Conservation (phyloP, 2,113 vertebrate genomes). For the Lampris megalopsis region DNA sequence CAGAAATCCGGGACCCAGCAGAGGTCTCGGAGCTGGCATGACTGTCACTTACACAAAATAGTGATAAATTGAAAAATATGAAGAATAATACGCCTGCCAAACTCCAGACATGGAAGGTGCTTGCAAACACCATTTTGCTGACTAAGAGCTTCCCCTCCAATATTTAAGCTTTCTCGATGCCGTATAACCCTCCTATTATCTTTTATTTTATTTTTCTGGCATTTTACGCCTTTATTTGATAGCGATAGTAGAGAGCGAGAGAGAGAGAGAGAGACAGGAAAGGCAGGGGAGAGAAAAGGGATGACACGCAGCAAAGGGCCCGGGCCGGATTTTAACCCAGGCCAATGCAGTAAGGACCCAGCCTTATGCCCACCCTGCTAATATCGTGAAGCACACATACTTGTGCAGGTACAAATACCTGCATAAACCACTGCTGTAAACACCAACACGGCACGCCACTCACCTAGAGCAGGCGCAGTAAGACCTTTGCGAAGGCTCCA, state of each 20-base stretch:
- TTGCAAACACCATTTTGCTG: conserved; percentile 43
- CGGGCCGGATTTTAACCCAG: too few species aligned
- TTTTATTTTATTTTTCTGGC: too few species aligned
- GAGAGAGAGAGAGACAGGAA: too few species aligned
- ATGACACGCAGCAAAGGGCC: too few species aligned
- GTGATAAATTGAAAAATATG: conserved; percentile 53
- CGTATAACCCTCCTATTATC: conserved; percentile 15
- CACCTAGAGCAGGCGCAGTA: conserved; percentile 96
- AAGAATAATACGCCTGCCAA: conserved; percentile 61
- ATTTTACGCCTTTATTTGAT: too few species aligned
- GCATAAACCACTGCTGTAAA: background rate
- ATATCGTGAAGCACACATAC: background rate
- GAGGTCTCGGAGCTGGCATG: conserved; percentile 2
- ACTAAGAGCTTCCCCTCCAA: conserved; percentile 4
- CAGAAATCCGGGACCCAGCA: conserved; percentile 28
- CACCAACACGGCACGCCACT: conserved; percentile 10
- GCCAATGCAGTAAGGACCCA: too few species aligned
- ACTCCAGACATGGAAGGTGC: conserved; percentile 30
- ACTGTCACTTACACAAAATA: conserved; percentile 53
- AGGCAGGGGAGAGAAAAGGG: too few species aligned
- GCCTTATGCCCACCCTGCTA: too few species aligned
- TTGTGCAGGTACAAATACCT: conserved; percentile 1
- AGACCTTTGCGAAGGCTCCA: conserved; percentile 92
- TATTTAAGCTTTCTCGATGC: conserved; percentile 28
- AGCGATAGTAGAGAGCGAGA: too few species aligned